A percentile compares a stretch with the other conserved stretches of the same genome.
phyloP scores from a whole-genome alignment of 2,888 invertebrate species.

The Acronicta leporina region DNA sequence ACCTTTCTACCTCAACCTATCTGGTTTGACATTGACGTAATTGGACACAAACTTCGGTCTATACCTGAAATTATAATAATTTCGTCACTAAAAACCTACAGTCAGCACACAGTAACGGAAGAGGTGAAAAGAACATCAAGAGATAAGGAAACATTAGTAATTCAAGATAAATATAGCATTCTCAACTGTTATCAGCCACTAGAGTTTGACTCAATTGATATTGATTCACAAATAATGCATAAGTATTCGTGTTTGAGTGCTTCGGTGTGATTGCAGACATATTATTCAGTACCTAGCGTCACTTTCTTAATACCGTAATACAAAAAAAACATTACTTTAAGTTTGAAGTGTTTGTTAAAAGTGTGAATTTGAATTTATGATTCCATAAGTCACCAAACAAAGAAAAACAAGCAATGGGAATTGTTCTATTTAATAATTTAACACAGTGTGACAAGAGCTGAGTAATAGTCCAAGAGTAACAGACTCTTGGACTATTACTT shows the following conservation, averaged over 20 bases:
- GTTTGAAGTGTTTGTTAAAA: too few relatives aligned
- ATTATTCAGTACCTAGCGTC: not conserved
- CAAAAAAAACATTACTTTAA: not conserved
- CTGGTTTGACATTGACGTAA: too few relatives aligned
- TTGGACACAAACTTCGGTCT: too few relatives aligned
- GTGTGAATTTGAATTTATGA: not conserved
- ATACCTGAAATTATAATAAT: too few relatives aligned
- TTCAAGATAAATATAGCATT: slow-evolving; percentile 25
- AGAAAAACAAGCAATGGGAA: too few relatives aligned
- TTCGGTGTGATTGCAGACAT: not conserved
- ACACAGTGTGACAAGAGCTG: too few relatives aligned
- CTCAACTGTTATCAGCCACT: slow-evolving; percentile 33
- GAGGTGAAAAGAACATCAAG: slow-evolving; percentile 11
- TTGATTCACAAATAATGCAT: slow-evolving; percentile 42
- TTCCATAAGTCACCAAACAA: too few relatives aligned
- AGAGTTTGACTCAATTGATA: slow-evolving; percentile 49
- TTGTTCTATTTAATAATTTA: too few relatives aligned
- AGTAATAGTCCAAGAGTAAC: too few relatives aligned
- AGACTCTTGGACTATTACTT: too few relatives aligned
- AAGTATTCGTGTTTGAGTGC: slow-evolving; percentile 12
- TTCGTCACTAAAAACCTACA: not conserved
- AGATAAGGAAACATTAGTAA: slow-evolving; percentile 31
- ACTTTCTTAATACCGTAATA: not conserved
- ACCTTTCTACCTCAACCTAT: too few relatives aligned
- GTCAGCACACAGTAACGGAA: not conserved